Base-by-base conservation (phyloP, 1,140 invertebrate genomes). In the Pararge aegeria region DNA sequence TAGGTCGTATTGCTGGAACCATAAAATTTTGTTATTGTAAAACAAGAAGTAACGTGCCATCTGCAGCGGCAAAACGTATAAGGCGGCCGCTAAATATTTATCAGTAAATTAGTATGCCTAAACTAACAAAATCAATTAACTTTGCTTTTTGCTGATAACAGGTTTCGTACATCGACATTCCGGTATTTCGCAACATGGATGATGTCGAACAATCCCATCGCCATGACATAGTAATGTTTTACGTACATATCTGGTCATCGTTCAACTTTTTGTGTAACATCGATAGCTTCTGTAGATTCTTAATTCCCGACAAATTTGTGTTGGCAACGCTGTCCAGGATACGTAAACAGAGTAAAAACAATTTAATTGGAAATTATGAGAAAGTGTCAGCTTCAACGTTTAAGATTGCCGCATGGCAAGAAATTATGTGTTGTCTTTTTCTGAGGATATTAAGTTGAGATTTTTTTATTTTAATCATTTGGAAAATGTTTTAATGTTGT, bases 101-200 rank as follows among this genome's bases (percentile, higher is more conserved):
- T 81, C 78, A 81, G 71, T 64, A 75, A 83, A 83, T 86, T 84
- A 83, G 80, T 84, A 83, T 81, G 78, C 73, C 76, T 78, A 83
- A 84, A 84, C 80, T 78, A 83, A 86, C 71, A 73, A 84, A 87
- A 84, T 84, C 81, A 84, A 87, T 87, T 83, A 87, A 79, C 60
- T 73, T 49, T 55, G 61, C 63, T 84, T 83, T 84, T 83, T 80
- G 71, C 58, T 27, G 51, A 61, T 65, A 73, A 80, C 77, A 55
- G 73, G 73, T 78, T 75, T 70, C 52, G 66, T 74, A 57, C 63
- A 67, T 70, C 66, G 74, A 61, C 77, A 79, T 80, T 85, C 76
- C 79, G 71, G 69, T 69, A 70, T 78, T 78, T 70, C 63, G 71
- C 57, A 61, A 66, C 64, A 65, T 64, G 63, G 70, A 70, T 70